A percentile compares a stretch with the other conserved stretches of the same genome.
Conservation (phyloP, 2,888 invertebrate species). For the Yponomeuta plumbellus region DNA sequence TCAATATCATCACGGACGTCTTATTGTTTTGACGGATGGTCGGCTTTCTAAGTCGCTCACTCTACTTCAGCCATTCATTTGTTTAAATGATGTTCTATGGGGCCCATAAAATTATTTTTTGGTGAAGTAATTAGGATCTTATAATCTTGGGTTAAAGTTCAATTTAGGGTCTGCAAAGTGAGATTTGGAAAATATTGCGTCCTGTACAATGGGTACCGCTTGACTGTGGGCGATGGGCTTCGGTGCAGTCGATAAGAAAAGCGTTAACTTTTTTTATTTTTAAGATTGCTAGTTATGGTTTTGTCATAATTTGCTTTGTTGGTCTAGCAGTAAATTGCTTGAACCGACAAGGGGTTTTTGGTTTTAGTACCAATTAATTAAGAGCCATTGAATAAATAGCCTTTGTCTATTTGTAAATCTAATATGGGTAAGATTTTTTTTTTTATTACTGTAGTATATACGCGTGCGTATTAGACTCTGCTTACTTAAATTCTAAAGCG, state of each 20-base stretch:
- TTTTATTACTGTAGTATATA: too few relatives aligned
- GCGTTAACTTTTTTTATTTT: neutral
- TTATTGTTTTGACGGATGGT: constrained; percentile 16
- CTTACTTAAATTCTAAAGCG: too few relatives aligned
- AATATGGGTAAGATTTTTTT: too few relatives aligned
- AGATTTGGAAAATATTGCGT: constrained; percentile 14
- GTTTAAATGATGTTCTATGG: constrained; percentile 4
- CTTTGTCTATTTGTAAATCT: too few relatives aligned
- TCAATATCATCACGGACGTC: neutral
- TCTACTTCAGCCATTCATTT: constrained; percentile 15
- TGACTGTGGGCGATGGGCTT: constrained; percentile 14
- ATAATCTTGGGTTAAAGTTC: neutral
- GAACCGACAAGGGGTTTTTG: too few relatives aligned
- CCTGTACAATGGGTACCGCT: constrained; percentile 13
- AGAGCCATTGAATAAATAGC: too few relatives aligned
- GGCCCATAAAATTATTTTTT: neutral
- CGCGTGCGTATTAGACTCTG: too few relatives aligned
- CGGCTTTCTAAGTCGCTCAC: constrained; percentile 7
- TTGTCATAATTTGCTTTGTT: neutral
- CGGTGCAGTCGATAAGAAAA: neutral
- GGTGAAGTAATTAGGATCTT: neutral
- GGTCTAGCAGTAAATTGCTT: too few relatives aligned
- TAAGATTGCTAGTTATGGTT: neutral
- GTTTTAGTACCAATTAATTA: too few relatives aligned
- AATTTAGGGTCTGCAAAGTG: neutral